Evolutionary conservation across 2,113 vertebrate genomes (phyloP).

Genomic region (Ranitomeya imitator): DNA sequence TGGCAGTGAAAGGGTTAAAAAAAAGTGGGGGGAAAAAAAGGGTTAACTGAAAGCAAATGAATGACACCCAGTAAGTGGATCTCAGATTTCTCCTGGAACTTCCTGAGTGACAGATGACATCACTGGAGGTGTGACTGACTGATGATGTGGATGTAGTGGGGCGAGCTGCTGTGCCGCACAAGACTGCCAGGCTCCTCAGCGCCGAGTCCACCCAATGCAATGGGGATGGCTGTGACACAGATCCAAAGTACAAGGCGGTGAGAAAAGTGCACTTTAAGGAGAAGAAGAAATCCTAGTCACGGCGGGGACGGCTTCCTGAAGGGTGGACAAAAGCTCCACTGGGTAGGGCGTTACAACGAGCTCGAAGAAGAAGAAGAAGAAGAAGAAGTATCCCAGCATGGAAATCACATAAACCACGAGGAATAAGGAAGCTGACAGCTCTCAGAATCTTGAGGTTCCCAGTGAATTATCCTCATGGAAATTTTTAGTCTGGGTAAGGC

Average conservation of each 20-base stretch:
- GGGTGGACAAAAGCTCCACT: conserved; percentile 14
- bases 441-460: conserved; percentile 20
- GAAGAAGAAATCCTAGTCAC: background rate
- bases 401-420: background rate
- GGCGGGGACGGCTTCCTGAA: background rate
- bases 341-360: background rate
- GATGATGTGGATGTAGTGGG: conserved; percentile 40
- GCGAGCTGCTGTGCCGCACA: background rate
- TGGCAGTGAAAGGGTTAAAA: background rate
- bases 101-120: conserved; percentile 57
- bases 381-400: conserved; percentile 22
- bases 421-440: conserved; percentile 38
- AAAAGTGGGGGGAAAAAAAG: background rate
- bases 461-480: background rate
- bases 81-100: conserved; percentile 44
- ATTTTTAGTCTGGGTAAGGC: background rate
- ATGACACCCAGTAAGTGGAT: conserved; percentile 17
- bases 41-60: conserved; percentile 13
- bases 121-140: conserved; percentile 52
- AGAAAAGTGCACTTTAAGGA: conserved; percentile 14
- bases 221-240: background rate
- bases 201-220: conserved; percentile 5
- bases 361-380: background rate
- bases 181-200: background rate
- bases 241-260: background rate